These are phyloP conservation scores for Allobates femoralis DNA, from an alignment of 2,797 vertebrate genomes.

Conservation along the genomic window DNA sequence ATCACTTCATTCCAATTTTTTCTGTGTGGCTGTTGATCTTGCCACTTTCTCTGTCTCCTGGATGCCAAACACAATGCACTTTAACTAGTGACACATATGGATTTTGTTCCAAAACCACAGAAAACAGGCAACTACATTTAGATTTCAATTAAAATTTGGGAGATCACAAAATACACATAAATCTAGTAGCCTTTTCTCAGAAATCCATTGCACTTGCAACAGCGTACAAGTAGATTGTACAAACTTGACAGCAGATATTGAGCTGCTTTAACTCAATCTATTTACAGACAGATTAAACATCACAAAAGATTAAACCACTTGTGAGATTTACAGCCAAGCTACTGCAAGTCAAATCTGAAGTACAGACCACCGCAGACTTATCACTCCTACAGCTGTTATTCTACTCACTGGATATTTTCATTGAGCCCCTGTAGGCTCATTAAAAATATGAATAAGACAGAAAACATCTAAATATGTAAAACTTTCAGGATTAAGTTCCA, in stretches of 20 bases:
- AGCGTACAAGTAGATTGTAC: constrained; percentile 19
- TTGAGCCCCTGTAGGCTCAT: constrained; percentile 48
- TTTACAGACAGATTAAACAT: constrained; percentile 45
- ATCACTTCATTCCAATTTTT: constrained; percentile 32
- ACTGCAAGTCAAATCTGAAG: constrained; percentile 53
- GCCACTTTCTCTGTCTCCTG: constrained; percentile 46
- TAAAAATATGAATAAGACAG: constrained; percentile 46
- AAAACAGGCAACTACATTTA: constrained; percentile 16
- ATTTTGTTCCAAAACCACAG: neutral
- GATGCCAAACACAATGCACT: neutral
- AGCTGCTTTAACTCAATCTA: constrained; percentile 33
- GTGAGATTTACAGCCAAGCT: constrained; percentile 21
- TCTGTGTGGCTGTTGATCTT: constrained; percentile 25
- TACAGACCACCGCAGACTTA: constrained; percentile 50
- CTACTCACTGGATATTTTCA: constrained; percentile 52
- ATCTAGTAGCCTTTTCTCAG: neutral
- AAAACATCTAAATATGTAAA: constrained; percentile 41
- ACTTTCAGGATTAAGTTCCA: neutral
- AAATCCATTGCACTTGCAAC: neutral
- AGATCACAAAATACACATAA: neutral
- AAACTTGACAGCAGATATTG: constrained; percentile 44
- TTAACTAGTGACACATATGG: neutral
- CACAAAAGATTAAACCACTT: constrained; percentile 33
- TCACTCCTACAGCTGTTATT: constrained; percentile 55
- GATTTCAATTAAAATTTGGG: neutral